phyloP scores from a whole-genome alignment of 2,113 vertebrate genomes.

The Myxocyprinus asiaticus region DNA sequence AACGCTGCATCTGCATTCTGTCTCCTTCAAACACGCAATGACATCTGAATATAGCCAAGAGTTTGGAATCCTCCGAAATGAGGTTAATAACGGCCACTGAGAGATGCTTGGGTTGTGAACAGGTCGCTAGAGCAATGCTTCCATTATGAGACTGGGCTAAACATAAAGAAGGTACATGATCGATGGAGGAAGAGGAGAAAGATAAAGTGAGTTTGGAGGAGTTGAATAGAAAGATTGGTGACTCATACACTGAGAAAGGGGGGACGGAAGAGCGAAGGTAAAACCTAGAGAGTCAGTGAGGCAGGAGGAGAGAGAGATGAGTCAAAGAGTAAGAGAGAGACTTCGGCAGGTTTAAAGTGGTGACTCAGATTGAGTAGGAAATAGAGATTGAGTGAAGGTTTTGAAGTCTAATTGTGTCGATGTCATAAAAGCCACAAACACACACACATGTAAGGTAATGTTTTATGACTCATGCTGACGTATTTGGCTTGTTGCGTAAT shows the following conservation, averaged over 20 bases:
- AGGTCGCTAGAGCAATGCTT: background rate
- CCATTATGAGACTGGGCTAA: conserved; percentile 17
- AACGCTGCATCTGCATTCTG: too few relatives aligned
- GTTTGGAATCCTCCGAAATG: background rate
- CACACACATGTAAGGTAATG: conserved; percentile 14
- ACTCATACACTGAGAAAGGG: conserved; percentile 33
- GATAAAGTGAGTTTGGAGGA: conserved; percentile 27
- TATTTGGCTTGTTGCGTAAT: conserved; percentile 18
- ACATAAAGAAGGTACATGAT: conserved; percentile 2
- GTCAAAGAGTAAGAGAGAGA: conserved; percentile 8
- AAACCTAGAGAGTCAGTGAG: conserved; percentile 18
- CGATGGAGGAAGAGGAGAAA: background rate
- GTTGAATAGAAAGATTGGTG: conserved; percentile 30
- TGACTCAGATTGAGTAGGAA: conserved; percentile 47
- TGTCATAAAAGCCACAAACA: conserved; percentile 39
- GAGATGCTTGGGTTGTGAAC: conserved; percentile 1
- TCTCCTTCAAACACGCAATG: too few relatives aligned
- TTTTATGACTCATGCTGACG: conserved; percentile 37
- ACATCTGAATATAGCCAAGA: too few relatives aligned
- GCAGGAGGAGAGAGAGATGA: conserved; percentile 12
- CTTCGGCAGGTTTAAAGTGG: conserved; percentile 10
- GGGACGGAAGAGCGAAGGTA: conserved; percentile 3
- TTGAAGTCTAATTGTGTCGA: conserved; percentile 31
- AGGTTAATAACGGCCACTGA: background rate
- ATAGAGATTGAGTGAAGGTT: background rate